Conservation (phyloP, 1,140 invertebrate species). For the Armadillidium nasatum region DNA sequence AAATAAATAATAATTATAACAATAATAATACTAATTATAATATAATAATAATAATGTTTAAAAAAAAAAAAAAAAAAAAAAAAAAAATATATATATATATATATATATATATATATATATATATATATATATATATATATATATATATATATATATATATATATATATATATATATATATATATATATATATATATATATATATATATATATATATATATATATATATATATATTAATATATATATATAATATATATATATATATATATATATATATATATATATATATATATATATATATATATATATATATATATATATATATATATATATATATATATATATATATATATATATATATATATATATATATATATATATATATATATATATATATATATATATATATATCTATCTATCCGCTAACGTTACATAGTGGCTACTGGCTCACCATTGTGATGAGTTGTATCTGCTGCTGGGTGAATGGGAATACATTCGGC, state of each 20-base stretch:
- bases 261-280: conserved; percentile 19
- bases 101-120: too few relatives aligned
- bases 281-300: conserved; percentile 6
- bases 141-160: conserved; percentile 11
- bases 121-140: background rate
- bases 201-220: conserved; percentile 13
- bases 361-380: conserved; percentile 1
- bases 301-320: too few relatives aligned
- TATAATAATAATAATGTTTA: too few relatives aligned
- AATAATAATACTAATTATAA: too few relatives aligned
- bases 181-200: background rate
- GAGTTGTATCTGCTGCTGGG: background rate
- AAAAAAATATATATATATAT: too few relatives aligned
- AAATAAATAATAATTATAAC: too few relatives aligned
- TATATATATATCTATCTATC: background rate
- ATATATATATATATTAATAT: background rate
- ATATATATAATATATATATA: background rate
- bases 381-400: conserved; percentile 19
- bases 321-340: too few relatives aligned
- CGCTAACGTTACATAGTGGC: background rate
- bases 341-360: conserved; percentile 3
- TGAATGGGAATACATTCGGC: background rate
- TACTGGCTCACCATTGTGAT: background rate
- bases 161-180: conserved; percentile 21
- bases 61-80: too few relatives aligned